Base-by-base conservation (phyloP, 1,140 invertebrate genomes). In the Nasonia vitripennis region DNA sequence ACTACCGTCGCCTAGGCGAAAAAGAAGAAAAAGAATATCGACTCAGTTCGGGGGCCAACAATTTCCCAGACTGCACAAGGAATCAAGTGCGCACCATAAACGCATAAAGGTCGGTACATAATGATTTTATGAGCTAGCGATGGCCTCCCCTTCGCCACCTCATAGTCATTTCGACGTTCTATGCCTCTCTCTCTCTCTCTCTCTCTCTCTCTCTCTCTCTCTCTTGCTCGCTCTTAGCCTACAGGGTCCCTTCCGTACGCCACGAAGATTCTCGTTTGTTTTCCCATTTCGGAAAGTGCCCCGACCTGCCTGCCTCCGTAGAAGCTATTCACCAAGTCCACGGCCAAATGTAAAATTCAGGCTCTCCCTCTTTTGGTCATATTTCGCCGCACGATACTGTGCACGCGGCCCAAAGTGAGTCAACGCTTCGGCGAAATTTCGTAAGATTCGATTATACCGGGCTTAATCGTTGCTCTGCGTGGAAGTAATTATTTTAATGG, bases 61-160 rank as follows among this genome's bases (percentile, higher is more conserved):
- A 86, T 86, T 86, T 89, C 88, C 87, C 73, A 37, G 74, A 73
- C 84, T 71, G 88, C 87, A 86, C 23, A 9, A 87, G 89, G 88
- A 86, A 89, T 89, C 89, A 86, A 85, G 86, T 88, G 86, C 86
- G 86, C 86, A 86, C 88, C 86, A 87, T 87, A 89, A 88, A 89
- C 73, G 88, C 86, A 88, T 89, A 89, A 90, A 90, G 88, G 87
- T 87, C 86, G 86, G 88, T 87, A 87, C 83, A 87, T 90, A 91
- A 90, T 91, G 89, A 89, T 91, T 91, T 91, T 90, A 90, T 89
- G 91, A 89, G 87, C 82, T 74, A 81, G 86, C 86, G 86, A 88
- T 88, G 81, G 81, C 86, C 82, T 85, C 85, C 81, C 81, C 85
- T 77, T 86, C 67, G 83, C 70, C 83, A 74, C 83, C 71, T 84